These are phyloP conservation scores for Erynnis tages DNA, from an alignment of 2,888 invertebrate genomes.

Conservation along the genomic window DNA sequence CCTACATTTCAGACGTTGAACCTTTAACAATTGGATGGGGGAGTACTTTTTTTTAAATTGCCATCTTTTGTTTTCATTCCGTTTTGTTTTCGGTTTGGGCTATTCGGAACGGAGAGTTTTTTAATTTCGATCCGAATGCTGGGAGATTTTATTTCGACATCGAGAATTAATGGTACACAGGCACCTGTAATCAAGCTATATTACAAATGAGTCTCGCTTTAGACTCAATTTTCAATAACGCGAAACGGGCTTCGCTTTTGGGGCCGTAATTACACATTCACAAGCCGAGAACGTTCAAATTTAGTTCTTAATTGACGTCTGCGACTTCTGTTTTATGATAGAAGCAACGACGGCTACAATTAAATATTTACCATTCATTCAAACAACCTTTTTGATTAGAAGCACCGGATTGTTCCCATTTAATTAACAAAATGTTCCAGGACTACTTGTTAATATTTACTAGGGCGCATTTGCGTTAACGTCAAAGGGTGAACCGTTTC, in stretches of 20 bases:
- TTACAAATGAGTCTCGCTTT: constrained; percentile 26
- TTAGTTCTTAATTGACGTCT: constrained; percentile 55
- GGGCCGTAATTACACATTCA: constrained; percentile 56
- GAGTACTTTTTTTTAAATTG: constrained; percentile 17
- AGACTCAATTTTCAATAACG: constrained; percentile 47
- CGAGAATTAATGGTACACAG: constrained; percentile 14
- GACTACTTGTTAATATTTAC: constrained; percentile 19
- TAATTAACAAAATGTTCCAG: constrained; percentile 39
- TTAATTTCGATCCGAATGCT: constrained; percentile 12
- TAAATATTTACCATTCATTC: constrained; percentile 51
- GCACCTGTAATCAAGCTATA: constrained; percentile 21
- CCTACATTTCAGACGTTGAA: constrained; percentile 23
- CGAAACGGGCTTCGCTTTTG: constrained; percentile 39
- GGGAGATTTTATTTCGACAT: constrained; percentile 17
- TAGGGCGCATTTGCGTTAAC: constrained; percentile 11
- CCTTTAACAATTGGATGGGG: constrained; percentile 16
- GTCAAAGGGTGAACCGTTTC: constrained; percentile 13
- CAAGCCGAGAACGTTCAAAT: constrained; percentile 51
- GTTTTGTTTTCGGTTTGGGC: constrained; percentile 14
- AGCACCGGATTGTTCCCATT: constrained; percentile 41
- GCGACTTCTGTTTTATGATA: constrained; percentile 53
- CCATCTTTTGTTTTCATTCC: constrained; percentile 21
- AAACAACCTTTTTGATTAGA: constrained; percentile 36
- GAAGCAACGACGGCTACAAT: constrained; percentile 50
- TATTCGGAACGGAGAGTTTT: constrained; percentile 11